Percentiles rank a stretch among this genome's conserved stretches.
These are phyloP conservation scores for Beris morrisii DNA, from an alignment of 2,888 invertebrate species.

Conservation along the genomic window DNA sequence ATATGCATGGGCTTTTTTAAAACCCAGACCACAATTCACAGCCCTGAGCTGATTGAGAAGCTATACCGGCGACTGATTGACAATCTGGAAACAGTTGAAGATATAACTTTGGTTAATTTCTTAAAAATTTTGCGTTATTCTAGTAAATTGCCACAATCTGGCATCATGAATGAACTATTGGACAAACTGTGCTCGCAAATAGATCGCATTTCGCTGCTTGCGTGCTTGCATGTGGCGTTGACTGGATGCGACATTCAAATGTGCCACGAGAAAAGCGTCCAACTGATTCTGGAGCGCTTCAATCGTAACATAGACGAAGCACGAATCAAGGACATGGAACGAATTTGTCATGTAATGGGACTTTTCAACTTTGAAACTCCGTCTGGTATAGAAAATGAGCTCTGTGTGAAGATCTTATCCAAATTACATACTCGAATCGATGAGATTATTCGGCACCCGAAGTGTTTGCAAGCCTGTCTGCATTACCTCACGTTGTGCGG, in stretches of 20 bases:
- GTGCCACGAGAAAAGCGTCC: slow-evolving; percentile 57
- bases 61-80: slow-evolving; percentile 60
- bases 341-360: slow-evolving; percentile 64
- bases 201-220: slow-evolving; percentile 62
- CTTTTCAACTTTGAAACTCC: slow-evolving; percentile 64
- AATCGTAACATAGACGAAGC: slow-evolving; percentile 56
- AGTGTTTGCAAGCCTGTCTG: slow-evolving; percentile 64
- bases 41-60: slow-evolving; percentile 56
- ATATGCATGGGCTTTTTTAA: slow-evolving; percentile 79
- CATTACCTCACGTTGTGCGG: slow-evolving; percentile 63
- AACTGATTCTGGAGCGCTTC: slow-evolving; percentile 60
- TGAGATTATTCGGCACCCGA: slow-evolving; percentile 64
- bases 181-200: slow-evolving; percentile 61
- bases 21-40: slow-evolving; percentile 66
- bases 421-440: slow-evolving; percentile 60
- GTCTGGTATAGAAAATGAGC: slow-evolving; percentile 57
- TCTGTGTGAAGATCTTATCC: slow-evolving; percentile 55
- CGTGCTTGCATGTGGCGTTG: slow-evolving; percentile 68
- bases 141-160: slow-evolving; percentile 54
- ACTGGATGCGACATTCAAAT: slow-evolving; percentile 61
- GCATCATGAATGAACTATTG: slow-evolving; percentile 59
- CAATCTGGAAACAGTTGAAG: slow-evolving; percentile 61
- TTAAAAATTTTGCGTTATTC: slow-evolving; percentile 64
- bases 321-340: slow-evolving; percentile 76
- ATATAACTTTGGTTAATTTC: slow-evolving; percentile 67